Percentiles rank a stretch among this genome's conserved stretches.
Conservation (phyloP, 2,797 vertebrate genomes). For the Clarias pachynema region DNA sequence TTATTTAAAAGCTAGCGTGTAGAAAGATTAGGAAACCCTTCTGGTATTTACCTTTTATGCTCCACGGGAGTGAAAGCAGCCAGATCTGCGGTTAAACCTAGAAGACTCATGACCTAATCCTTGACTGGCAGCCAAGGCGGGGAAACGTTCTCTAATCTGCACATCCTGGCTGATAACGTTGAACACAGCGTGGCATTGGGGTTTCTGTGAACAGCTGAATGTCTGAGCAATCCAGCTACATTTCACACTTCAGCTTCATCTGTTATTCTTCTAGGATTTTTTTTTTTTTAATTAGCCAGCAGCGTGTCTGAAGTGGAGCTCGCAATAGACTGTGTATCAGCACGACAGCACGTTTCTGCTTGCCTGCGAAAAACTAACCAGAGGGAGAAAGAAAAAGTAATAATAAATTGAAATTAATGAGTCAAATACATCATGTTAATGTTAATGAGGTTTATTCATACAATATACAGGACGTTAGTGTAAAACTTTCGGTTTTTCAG, state of each 20-base stretch:
- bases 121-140: constrained; percentile 39
- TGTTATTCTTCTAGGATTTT: constrained; percentile 14
- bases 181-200: constrained; percentile 11
- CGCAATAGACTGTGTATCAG: background rate
- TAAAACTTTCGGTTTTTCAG: background rate
- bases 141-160: constrained; percentile 20
- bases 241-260: background rate
- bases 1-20: background rate
- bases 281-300: background rate
- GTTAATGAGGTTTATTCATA: constrained; percentile 59
- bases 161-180: constrained; percentile 2
- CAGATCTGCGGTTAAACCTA: constrained; percentile 46
- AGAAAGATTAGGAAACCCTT: constrained; percentile 9
- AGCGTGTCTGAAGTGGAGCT: background rate
- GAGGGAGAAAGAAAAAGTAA: background rate
- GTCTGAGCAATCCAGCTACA: constrained; percentile 11
- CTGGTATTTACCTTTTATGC: constrained; percentile 20
- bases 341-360: background rate
- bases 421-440: background rate
- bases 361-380: background rate
- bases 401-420: background rate
- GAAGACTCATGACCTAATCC: constrained; percentile 53
- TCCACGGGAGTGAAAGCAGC: constrained; percentile 15
- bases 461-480: constrained; percentile 35
- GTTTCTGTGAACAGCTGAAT: constrained; percentile 42